phyloP scores from a whole-genome alignment of 2,113 vertebrate species.

The Falcunculus frontatus region DNA sequence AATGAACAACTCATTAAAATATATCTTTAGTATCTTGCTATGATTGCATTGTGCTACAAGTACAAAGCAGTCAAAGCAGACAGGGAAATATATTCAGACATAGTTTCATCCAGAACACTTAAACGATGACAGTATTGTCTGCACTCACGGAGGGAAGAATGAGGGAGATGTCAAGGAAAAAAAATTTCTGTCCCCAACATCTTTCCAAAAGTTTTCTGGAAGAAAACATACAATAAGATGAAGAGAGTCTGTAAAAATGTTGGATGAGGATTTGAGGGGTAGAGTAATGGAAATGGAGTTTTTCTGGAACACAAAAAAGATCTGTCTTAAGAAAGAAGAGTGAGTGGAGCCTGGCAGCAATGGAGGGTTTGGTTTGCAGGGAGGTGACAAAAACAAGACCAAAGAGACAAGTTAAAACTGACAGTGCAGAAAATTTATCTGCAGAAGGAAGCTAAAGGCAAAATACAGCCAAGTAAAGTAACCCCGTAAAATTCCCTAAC shows the following conservation, averaged over 20 bases:
- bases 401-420: background rate
- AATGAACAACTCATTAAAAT: background rate
- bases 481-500: background rate
- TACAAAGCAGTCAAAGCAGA: background rate
- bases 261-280: background rate
- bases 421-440: constrained; percentile 14
- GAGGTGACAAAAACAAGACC: background rate
- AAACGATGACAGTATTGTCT: background rate
- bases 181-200: background rate
- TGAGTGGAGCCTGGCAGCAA: background rate
- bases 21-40: background rate
- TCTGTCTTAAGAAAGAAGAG: background rate
- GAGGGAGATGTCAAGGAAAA: background rate
- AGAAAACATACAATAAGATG: background rate
- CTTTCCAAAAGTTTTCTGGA: background rate
- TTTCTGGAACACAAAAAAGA: background rate
- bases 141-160: background rate
- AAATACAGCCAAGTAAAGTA: constrained; percentile 33
- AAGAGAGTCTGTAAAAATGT: background rate
- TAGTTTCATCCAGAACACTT: background rate
- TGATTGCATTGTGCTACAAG: background rate
- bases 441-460: constrained; percentile 11
- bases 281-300: background rate
- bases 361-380: background rate
- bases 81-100: background rate